Conservation (phyloP, 1,140 invertebrate species). For the Stenopsyche tienmushanensis region DNA sequence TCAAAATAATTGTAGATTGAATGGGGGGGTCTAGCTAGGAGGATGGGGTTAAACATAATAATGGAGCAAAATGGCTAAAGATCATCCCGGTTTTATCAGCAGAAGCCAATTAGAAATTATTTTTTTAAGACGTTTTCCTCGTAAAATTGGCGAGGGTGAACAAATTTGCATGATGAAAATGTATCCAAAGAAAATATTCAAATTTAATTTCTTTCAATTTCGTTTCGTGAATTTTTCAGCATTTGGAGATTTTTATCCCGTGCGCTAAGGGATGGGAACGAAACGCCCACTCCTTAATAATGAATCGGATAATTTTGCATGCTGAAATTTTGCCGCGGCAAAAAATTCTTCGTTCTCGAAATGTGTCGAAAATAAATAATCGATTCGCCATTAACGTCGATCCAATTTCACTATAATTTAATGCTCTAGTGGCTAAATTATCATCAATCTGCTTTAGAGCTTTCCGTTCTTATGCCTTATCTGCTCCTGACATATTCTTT, state of each 20-base stretch:
- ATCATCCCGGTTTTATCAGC: conserved; percentile 24
- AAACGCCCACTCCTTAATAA: too few species aligned
- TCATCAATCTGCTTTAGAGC: conserved; percentile 17
- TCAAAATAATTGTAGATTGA: conserved; percentile 22
- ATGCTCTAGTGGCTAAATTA: background rate
- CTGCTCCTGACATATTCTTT: conserved; percentile 30
- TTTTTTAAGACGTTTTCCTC: conserved; percentile 10
- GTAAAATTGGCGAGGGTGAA: background rate
- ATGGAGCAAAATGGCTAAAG: conserved; percentile 8
- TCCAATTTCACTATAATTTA: too few species aligned
- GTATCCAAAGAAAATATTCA: too few species aligned
- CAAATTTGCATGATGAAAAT: background rate
- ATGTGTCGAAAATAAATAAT: too few species aligned
- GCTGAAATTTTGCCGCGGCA: too few species aligned
- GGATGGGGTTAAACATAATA: conserved; percentile 29
- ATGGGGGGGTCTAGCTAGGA: background rate
- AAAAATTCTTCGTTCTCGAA: too few species aligned
- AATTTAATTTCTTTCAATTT: background rate
- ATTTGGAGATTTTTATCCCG: too few species aligned
- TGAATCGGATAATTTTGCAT: too few species aligned
- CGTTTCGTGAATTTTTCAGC: too few species aligned
- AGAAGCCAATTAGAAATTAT: conserved; percentile 30
- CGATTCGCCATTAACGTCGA: too few species aligned
- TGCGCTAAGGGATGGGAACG: too few species aligned
- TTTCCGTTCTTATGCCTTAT: conserved; percentile 14